Percentiles rank a stretch among this genome's conserved stretches.
Conservation (phyloP, 1,140 invertebrate species). For the Dendroctonus ponderosae region DNA sequence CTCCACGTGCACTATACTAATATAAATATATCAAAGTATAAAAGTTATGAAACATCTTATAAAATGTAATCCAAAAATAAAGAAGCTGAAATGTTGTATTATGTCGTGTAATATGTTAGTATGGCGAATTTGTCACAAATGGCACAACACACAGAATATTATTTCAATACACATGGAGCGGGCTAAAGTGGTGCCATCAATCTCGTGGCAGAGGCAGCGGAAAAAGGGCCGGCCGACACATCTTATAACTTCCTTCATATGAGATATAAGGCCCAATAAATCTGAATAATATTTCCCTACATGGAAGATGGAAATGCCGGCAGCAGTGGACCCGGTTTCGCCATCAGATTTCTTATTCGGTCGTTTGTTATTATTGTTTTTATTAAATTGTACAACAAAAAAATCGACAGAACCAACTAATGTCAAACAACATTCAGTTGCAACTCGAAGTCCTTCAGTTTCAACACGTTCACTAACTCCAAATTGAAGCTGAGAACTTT, state of each 20-base stretch:
- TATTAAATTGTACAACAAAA: too few relatives aligned
- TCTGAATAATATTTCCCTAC: conserved; percentile 32
- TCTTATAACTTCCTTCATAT: conserved; percentile 36
- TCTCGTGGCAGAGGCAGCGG: conserved; percentile 29
- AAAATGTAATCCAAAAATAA: conserved; percentile 30
- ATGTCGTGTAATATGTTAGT: conserved; percentile 30
- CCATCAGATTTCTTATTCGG: too few relatives aligned
- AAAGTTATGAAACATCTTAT: conserved; percentile 7
- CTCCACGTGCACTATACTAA: too few relatives aligned
- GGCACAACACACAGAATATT: conserved; percentile 36
- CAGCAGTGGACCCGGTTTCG: too few relatives aligned
- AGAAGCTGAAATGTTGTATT: conserved; percentile 20
- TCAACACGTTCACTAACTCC: too few relatives aligned
- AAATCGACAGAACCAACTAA: too few relatives aligned
- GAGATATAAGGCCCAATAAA: conserved; percentile 33
- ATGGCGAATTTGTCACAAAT: conserved; percentile 35
- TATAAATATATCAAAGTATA: too few relatives aligned
- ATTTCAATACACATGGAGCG: conserved; percentile 35
- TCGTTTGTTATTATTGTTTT: too few relatives aligned
- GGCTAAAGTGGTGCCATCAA: conserved; percentile 35
- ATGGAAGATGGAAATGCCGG: conserved; percentile 9
- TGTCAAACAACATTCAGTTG: too few relatives aligned
- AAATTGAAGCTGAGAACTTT: too few relatives aligned
- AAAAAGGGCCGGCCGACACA: conserved; percentile 31
- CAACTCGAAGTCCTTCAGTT: too few relatives aligned